These are phyloP conservation scores for Prunella strophiata DNA, from an alignment of 2,797 vertebrate genomes.

Conservation along the genomic window DNA sequence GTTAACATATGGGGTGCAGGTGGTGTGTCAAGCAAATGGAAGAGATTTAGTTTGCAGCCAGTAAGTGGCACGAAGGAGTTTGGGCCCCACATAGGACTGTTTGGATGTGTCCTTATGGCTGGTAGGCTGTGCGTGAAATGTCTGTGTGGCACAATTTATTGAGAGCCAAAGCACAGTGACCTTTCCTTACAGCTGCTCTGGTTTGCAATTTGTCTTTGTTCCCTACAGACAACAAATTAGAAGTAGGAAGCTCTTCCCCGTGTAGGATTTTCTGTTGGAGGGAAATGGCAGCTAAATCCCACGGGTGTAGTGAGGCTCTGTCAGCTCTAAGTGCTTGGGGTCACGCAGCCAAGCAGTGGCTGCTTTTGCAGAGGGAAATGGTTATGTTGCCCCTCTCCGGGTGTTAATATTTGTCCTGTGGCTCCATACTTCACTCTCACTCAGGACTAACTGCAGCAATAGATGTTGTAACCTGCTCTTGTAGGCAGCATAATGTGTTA, in stretches of 20 bases:
- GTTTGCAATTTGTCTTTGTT: slow-evolving; percentile 36
- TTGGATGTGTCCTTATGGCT: slow-evolving; percentile 31
- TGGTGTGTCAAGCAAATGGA: slow-evolving; percentile 51
- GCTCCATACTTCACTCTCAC: background rate
- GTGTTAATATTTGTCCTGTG: slow-evolving; percentile 11
- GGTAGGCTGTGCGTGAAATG: background rate
- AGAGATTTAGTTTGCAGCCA: slow-evolving; percentile 45
- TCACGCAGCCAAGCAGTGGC: background rate
- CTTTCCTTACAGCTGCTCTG: slow-evolving; percentile 16
- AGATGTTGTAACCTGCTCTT: background rate
- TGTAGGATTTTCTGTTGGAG: slow-evolving; percentile 15
- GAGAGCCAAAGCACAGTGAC: background rate
- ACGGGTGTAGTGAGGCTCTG: background rate
- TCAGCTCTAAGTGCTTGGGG: slow-evolving; percentile 17
- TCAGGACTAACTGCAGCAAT: background rate
- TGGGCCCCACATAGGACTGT: background rate
- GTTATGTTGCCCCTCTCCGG: background rate
- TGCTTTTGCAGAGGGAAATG: background rate
- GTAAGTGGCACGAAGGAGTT: slow-evolving; percentile 34
- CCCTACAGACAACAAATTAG: background rate
- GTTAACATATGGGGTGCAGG: slow-evolving; percentile 65
- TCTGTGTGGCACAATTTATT: background rate
- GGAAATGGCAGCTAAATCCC: slow-evolving; percentile 39
- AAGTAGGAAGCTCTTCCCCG: slow-evolving; percentile 15
- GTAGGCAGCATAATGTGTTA: background rate